Evolutionary conservation across 92 coral and sea anemone genomes (phyloP).

Genomic region (Plumapathes pennacea): DNA sequence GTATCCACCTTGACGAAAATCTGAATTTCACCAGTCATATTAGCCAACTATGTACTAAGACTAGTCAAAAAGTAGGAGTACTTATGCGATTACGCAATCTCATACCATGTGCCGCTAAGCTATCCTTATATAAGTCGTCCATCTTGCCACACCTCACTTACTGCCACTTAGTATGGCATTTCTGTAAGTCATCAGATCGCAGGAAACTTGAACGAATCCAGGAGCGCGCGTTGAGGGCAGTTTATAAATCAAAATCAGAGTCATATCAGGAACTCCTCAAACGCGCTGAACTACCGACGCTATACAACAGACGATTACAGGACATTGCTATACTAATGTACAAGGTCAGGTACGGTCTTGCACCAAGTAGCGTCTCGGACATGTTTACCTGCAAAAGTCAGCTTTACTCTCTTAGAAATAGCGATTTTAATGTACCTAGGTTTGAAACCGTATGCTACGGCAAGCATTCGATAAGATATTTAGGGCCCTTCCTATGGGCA

Average conservation of each 20-base stretch:
- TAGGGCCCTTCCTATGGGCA: too few relatives aligned
- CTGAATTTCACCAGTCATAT: conserved; percentile 12
- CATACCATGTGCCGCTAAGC: conserved; percentile 32
- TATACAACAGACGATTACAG: not conserved
- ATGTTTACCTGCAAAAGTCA: not conserved
- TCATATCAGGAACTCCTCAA: not conserved
- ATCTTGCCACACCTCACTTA: conserved; percentile 26
- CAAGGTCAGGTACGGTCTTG: not conserved
- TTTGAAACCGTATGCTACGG: conserved; percentile 9
- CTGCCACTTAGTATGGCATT: conserved; percentile 20
- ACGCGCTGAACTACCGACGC: not conserved
- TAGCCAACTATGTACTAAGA: conserved; percentile 35
- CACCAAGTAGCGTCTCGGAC: not conserved
- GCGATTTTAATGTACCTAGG: not conserved
- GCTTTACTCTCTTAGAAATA: not conserved
- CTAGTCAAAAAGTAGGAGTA: conserved; percentile 49
- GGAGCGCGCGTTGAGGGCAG: conserved; percentile 8
- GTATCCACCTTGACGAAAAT: conserved; percentile 25
- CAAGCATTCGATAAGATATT: conserved; percentile 2
- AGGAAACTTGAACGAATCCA: conserved; percentile 43
- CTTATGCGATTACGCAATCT: conserved; percentile 39
- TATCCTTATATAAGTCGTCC: conserved; percentile 7
- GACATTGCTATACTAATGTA: conserved; percentile 1
- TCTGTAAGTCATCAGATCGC: conserved; percentile 42
- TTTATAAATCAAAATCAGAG: conserved; percentile 7